These are phyloP conservation scores for Trogon melanurus DNA, from an alignment of 2,113 vertebrate species.

Conservation along the genomic window DNA sequence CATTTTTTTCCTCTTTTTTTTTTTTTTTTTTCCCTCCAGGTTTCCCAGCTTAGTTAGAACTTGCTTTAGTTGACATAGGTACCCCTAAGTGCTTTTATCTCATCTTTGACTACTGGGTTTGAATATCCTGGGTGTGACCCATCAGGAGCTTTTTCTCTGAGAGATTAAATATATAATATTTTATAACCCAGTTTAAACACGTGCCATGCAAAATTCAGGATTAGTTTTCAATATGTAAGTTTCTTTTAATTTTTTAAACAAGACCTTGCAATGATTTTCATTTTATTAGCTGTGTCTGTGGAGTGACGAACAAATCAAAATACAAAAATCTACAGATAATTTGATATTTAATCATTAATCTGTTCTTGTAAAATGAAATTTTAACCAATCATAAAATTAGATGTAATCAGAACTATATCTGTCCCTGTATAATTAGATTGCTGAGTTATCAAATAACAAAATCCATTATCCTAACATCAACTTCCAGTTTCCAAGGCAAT, in stretches of 20 bases:
- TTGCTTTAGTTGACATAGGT: background rate
- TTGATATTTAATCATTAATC: constrained; percentile 27
- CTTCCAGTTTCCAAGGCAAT: constrained; percentile 59
- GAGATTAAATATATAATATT: constrained; percentile 36
- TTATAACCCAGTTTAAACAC: constrained; percentile 26
- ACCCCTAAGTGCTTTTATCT: background rate
- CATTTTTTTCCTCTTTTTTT: background rate
- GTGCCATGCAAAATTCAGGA: constrained; percentile 51
- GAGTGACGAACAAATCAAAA: constrained; percentile 2
- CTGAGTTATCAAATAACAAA: constrained; percentile 61
- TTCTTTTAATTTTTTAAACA: constrained; percentile 46
- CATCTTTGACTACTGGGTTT: background rate
- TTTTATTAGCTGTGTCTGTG: background rate
- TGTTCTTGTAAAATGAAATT: constrained; percentile 24
- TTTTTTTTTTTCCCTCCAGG: background rate
- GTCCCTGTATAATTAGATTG: constrained; percentile 28
- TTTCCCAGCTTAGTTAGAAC: background rate
- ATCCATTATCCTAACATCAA: constrained; percentile 49
- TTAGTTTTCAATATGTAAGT: constrained; percentile 31
- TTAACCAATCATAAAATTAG: constrained; percentile 47
- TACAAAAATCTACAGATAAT: background rate
- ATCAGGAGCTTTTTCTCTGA: background rate
- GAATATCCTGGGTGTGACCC: background rate
- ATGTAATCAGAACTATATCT: constrained; percentile 28
- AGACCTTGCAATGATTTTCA: background rate